Conservation (phyloP, 2,888 invertebrate species). For the Busseola fusca region DNA sequence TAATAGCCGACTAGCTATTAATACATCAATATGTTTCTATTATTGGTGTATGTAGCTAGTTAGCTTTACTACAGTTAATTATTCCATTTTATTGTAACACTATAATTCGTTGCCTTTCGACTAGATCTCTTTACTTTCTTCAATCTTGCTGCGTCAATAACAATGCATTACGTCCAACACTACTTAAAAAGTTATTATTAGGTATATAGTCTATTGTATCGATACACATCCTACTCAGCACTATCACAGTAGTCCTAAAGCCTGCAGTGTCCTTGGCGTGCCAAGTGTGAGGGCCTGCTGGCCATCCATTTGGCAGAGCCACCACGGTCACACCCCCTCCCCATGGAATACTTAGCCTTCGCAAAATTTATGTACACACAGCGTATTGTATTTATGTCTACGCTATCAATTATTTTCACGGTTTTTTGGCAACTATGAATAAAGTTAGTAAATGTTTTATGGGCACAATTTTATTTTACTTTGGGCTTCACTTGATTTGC, state of each 20-base stretch:
- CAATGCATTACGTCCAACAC: neutral
- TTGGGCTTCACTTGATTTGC: neutral
- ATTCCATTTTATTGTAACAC: neutral
- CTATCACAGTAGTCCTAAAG: slow-evolving; percentile 1
- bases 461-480: neutral
- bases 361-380: slow-evolving; percentile 29
- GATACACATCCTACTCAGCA: slow-evolving; percentile 13
- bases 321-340: slow-evolving; percentile 11
- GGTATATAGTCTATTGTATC: slow-evolving; percentile 1
- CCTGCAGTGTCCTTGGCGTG: slow-evolving; percentile 59
- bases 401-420: slow-evolving; percentile 14
- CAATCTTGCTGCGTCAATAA: neutral
- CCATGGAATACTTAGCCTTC: slow-evolving; percentile 14
- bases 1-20: no score
- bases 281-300: slow-evolving; percentile 52
- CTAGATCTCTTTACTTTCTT: neutral
- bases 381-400: slow-evolving; percentile 8
- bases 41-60: neutral
- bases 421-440: slow-evolving; percentile 19
- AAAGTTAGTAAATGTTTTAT: neutral
- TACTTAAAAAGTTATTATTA: no score
- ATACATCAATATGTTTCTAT: no score
- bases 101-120: no score
- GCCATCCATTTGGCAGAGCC: slow-evolving; percentile 37
- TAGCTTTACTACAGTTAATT: neutral